Conservation (phyloP, 2,888 invertebrate genomes). For the Morinoia aosen region DNA sequence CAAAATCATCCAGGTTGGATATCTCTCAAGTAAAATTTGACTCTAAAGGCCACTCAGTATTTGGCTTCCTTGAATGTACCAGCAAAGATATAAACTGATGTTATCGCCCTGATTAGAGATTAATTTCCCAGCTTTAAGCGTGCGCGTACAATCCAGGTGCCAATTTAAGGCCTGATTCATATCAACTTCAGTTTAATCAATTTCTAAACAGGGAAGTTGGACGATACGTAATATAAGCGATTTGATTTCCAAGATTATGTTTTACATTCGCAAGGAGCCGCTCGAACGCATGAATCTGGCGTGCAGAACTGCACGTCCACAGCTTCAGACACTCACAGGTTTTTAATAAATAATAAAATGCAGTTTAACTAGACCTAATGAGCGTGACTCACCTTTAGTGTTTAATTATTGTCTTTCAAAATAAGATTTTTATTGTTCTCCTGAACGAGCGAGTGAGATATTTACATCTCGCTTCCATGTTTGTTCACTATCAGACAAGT, state of each 20-base stretch:
- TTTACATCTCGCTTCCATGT: background rate
- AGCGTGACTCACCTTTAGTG: background rate
- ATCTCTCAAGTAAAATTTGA: too few species aligned
- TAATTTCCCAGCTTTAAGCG: background rate
- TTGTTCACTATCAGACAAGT: background rate
- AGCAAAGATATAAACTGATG: background rate
- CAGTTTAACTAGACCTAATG: background rate
- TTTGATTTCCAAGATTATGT: too few species aligned
- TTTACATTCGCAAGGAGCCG: background rate
- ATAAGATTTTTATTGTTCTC: too few species aligned
- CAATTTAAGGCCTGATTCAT: background rate
- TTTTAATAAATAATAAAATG: background rate
- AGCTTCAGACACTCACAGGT: background rate
- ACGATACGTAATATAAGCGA: too few species aligned
- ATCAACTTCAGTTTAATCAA: background rate
- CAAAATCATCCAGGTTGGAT: too few species aligned
- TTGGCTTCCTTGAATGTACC: background rate
- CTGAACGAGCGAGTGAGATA: too few species aligned
- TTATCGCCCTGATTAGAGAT: background rate
- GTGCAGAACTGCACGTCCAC: background rate
- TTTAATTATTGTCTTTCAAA: too few species aligned
- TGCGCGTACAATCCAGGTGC: background rate
- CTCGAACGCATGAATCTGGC: too few species aligned
- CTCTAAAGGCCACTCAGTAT: too few species aligned
- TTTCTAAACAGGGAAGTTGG: background rate